Base-by-base conservation (phyloP, 2,113 vertebrate species). In the Zosterops borbonicus region DNA sequence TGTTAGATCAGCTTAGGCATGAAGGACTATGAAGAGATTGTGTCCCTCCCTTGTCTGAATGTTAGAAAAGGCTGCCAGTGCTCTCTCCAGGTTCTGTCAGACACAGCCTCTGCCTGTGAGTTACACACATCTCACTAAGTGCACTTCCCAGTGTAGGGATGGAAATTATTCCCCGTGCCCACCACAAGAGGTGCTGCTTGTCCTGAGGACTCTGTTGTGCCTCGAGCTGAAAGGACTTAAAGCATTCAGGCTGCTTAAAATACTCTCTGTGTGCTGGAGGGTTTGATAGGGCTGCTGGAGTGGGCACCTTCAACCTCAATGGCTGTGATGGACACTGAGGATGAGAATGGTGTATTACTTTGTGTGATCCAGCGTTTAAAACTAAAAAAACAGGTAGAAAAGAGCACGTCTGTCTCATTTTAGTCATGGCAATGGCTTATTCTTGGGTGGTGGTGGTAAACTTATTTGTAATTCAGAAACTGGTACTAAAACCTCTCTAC, bases 1-100 rank as follows among this genome's bases (percentile, higher is more conserved):
- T 37, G 29, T 19, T 11, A 24, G 39, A 35, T 31, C 14, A 50
- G 33, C 3, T 0, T 0, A 16, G 35, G 42, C 21, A 5, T 2
- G 35, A 35, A 63, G 24, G 23, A 21, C n/a, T 60, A 3, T 4
- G 10, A 24, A 4, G 23, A 15, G 37, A 42, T 17, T 1, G 3
- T 58, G 59, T 58, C 52, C 52, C 41, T 58, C n/a, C 35, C 13
- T 33, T 31, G n/a, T 23, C 42, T 46, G 46, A 78, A 6, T 11
- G 37, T 20, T 35, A 5, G 35, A 37, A 10, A 46, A 86, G 46
- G 28, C n/a, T 77, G 6, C 35, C 64, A 68, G 65, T 39, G 39
- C 58, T 55, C 52, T 50, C 46, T 46, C 23, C 16, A 37, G 56
- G 35, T 12, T 58, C 29, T 44, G 59, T 20, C 53, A 81, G 69